Percentiles rank a stretch among this genome's conserved stretches.
Evolutionary conservation across 1,140 invertebrate species (phyloP).

Genomic region (Lineus longissimus): DNA sequence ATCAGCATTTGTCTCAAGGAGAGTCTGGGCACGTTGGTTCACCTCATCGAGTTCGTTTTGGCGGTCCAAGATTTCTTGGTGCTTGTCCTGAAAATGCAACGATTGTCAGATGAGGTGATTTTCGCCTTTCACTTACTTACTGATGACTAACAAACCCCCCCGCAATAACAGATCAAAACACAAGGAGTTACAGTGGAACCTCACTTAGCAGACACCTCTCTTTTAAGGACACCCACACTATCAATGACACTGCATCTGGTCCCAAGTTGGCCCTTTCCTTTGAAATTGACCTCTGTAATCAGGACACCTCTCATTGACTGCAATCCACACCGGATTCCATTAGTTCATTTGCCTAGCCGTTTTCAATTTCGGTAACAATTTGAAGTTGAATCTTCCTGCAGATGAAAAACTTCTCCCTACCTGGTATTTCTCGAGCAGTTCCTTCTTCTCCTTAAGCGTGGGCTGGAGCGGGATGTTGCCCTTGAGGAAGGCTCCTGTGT

Average conservation of each 20-base stretch:
- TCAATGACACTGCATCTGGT: too few species aligned
- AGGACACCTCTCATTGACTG: too few species aligned
- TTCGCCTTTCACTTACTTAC: neutral
- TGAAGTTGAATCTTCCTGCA: neutral
- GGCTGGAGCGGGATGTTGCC: slow-evolving; percentile 84
- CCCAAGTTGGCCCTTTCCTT: too few species aligned
- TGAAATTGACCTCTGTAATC: too few species aligned
- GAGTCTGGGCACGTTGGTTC: slow-evolving; percentile 44
- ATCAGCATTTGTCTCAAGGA: slow-evolving; percentile 59
- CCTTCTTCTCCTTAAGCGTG: slow-evolving; percentile 87
- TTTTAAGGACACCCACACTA: too few species aligned
- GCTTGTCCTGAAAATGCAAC: slow-evolving; percentile 29
- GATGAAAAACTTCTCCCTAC: slow-evolving; percentile 19
- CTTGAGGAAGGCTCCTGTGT: slow-evolving; percentile 85
- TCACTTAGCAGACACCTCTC: too few species aligned
- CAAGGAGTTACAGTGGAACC: too few species aligned
- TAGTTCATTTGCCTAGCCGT: too few species aligned
- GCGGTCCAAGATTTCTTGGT: slow-evolving; percentile 39
- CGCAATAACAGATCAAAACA: neutral
- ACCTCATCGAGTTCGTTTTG: slow-evolving; percentile 43
- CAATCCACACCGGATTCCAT: too few species aligned
- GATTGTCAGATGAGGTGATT: neutral
- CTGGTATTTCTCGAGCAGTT: slow-evolving; percentile 63
- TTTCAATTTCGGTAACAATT: too few species aligned
- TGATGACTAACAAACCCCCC: too few species aligned